Percentiles rank a stretch among this genome's conserved stretches.
Conservation (phyloP, 2,113 vertebrate genomes). For the Uria lomvia region DNA sequence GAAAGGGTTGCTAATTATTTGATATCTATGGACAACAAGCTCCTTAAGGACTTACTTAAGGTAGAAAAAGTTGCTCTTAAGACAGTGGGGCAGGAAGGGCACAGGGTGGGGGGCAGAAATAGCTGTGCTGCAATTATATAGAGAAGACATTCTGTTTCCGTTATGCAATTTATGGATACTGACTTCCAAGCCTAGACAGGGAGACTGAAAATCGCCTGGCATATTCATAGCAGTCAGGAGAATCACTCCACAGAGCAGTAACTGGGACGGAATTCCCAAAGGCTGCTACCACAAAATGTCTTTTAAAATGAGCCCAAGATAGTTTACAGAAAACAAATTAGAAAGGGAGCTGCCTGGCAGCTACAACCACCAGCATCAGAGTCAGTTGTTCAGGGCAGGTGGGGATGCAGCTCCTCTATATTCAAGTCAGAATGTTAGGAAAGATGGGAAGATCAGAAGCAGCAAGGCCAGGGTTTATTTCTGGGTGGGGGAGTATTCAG, state of each 20-base stretch:
- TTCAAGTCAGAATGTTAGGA: neutral
- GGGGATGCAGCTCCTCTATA: neutral
- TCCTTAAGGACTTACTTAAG: neutral
- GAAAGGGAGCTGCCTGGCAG: neutral
- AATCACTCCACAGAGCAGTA: neutral
- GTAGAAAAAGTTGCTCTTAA: neutral
- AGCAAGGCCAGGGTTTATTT: neutral
- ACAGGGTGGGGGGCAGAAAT: rapidly evolving
- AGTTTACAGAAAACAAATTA: neutral
- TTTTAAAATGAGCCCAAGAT: neutral
- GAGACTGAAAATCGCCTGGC: neutral
- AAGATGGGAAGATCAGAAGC: neutral
- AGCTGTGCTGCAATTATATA: neutral
- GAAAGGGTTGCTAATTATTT: neutral
- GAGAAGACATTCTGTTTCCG: neutral
- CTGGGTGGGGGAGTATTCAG: neutral
- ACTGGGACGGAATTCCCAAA: neutral
- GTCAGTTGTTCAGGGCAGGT: rapidly evolving
- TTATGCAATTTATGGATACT: neutral
- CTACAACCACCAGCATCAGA: neutral
- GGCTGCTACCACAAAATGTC: neutral
- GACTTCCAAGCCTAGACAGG: neutral
- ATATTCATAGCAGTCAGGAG: neutral
- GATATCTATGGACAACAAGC: neutral
- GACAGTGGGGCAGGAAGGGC: neutral